These are phyloP conservation scores for Scaptomyza tumidula DNA, from an alignment of 2,888 invertebrate species.

Conservation along the genomic window DNA sequence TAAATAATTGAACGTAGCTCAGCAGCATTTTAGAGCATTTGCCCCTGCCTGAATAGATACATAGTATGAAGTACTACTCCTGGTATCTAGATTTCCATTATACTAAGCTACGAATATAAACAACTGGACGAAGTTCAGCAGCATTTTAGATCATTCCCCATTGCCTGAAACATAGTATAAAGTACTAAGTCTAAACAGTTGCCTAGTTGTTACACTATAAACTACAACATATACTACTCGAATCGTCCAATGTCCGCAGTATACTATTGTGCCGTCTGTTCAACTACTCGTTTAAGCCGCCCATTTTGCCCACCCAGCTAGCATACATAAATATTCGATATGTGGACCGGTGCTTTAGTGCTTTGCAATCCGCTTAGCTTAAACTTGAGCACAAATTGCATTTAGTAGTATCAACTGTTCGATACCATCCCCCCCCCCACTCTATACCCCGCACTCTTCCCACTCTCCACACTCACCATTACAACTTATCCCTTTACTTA, in stretches of 20 bases:
- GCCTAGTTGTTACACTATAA: neutral
- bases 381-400: slow-evolving; percentile 73
- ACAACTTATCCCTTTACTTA: slow-evolving; percentile 19
- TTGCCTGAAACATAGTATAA: neutral
- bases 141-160: too few species aligned
- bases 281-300: slow-evolving; percentile 14
- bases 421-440: slow-evolving; percentile 7
- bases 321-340: slow-evolving; percentile 61
- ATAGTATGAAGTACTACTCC: neutral
- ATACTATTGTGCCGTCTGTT: slow-evolving; percentile 13
- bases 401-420: slow-evolving; percentile 51
- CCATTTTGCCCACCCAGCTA: neutral
- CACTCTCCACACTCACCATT: neutral
- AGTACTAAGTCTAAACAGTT: neutral
- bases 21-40: too few species aligned
- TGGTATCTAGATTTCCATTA: too few species aligned
- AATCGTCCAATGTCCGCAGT: slow-evolving; percentile 8
- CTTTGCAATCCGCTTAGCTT: slow-evolving; percentile 73
- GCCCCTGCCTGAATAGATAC: too few species aligned
- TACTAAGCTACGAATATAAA: too few species aligned
- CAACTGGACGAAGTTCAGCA: too few species aligned
- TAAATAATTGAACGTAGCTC: slow-evolving; percentile 12
- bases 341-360: slow-evolving; percentile 58
- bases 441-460: too few species aligned
- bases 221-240: neutral